Conservation (phyloP, 2,113 vertebrate genomes). For the Nymphicus hollandicus region DNA sequence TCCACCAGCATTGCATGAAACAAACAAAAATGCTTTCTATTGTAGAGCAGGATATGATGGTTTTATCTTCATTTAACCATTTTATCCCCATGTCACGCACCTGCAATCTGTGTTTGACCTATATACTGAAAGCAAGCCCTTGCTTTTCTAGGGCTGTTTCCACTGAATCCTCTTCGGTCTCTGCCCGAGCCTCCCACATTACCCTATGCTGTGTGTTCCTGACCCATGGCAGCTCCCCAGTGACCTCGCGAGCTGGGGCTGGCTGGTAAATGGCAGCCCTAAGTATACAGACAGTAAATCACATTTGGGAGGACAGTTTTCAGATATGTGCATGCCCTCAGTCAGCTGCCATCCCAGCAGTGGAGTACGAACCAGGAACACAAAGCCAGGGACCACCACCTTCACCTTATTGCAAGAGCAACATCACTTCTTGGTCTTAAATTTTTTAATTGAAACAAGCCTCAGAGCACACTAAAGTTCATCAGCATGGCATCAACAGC, state of each 20-base stretch:
- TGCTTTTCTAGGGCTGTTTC: not conserved
- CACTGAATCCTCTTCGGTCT: not conserved
- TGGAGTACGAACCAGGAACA: not conserved
- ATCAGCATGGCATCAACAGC: not conserved
- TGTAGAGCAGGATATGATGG: not conserved
- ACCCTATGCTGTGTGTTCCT: fast-evolving
- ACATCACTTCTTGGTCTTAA: not conserved
- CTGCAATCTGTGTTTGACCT: not conserved
- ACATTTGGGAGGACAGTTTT: not conserved
- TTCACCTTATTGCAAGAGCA: not conserved
- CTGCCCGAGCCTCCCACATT: not conserved
- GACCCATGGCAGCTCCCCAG: not conserved
- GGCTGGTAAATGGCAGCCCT: not conserved
- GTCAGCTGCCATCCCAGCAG: not conserved
- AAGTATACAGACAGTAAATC: not conserved
- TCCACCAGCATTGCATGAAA: not conserved
- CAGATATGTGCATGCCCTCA: not conserved
- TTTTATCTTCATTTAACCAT: not conserved
- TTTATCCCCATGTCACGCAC: not conserved
- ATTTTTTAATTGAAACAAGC: not conserved
- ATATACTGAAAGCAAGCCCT: not conserved
- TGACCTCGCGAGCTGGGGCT: fast-evolving
- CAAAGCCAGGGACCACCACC: not conserved
- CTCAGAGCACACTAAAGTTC: not conserved
- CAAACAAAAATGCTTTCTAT: not conserved